These are phyloP conservation scores for Arizona elegans DNA, from an alignment of 2,113 vertebrate genomes.

Conservation along the genomic window DNA sequence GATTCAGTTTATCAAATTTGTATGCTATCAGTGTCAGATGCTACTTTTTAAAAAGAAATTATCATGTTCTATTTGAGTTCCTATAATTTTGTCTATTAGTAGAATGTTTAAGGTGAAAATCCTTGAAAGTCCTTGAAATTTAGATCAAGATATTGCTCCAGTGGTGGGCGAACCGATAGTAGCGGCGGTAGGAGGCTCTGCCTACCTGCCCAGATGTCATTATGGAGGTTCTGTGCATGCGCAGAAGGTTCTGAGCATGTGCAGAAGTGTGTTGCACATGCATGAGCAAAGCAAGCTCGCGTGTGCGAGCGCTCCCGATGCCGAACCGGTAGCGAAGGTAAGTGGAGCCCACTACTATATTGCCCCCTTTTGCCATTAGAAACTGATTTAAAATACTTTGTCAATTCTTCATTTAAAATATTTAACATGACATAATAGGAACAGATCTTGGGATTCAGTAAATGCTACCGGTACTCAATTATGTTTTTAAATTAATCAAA, in stretches of 20 bases:
- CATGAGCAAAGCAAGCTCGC: too few relatives aligned
- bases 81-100: not conserved
- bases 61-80: not conserved
- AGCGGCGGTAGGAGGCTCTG: too few relatives aligned
- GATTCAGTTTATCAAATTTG: not conserved
- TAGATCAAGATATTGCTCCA: not conserved
- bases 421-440: not conserved
- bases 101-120: not conserved
- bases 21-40: not conserved
- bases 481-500: constrained; percentile 27
- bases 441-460: constrained; percentile 1
- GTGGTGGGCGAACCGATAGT: too few relatives aligned
- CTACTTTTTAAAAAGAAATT: not conserved
- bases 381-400: not conserved
- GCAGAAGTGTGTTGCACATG: too few relatives aligned
- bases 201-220: too few relatives aligned
- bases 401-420: constrained; percentile 4
- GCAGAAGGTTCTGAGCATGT: too few relatives aligned
- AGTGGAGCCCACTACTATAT: not conserved
- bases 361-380: not conserved
- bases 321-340: too few relatives aligned
- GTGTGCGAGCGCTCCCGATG: accelerated
- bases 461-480: constrained; percentile 23
- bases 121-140: not conserved
- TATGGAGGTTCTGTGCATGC: too few relatives aligned